Conservation (phyloP, 2,797 vertebrate species). For the Heliangelus exortis region DNA sequence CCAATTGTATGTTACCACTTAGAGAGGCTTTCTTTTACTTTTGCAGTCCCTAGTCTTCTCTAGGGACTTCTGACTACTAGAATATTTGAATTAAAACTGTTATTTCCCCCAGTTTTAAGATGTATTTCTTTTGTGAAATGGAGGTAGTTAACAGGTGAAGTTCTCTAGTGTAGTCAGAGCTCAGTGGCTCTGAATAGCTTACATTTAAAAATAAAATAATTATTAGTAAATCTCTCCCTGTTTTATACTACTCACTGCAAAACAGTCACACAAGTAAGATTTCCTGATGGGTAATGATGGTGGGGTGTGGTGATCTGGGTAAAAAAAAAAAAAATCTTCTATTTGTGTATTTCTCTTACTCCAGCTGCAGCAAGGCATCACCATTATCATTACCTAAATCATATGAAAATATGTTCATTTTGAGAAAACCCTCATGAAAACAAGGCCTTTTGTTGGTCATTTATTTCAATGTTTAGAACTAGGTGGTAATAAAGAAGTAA, state of each 20-base stretch:
- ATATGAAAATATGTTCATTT: background rate
- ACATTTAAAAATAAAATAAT: background rate
- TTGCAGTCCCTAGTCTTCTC: background rate
- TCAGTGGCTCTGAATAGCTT: background rate
- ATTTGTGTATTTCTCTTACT: background rate
- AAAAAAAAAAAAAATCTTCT: background rate
- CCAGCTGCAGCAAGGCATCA: background rate
- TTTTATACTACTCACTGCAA: background rate
- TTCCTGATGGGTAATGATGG: background rate
- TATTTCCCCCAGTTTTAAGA: background rate
- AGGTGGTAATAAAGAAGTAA: background rate
- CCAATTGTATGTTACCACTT: background rate
- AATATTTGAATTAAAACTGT: background rate
- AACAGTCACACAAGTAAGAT: background rate
- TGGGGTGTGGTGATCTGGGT: no score
- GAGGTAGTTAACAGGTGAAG: background rate
- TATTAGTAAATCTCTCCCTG: background rate
- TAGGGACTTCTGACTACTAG: background rate
- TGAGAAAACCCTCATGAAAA: background rate
- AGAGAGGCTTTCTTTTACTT: background rate
- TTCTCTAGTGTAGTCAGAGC: background rate
- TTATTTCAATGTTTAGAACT: background rate
- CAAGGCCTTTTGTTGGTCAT: background rate
- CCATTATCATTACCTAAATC: background rate
- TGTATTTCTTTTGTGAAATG: background rate